Evolutionary conservation across 2,888 invertebrate species (phyloP).

Genomic region (Xanthorhoe designata): DNA sequence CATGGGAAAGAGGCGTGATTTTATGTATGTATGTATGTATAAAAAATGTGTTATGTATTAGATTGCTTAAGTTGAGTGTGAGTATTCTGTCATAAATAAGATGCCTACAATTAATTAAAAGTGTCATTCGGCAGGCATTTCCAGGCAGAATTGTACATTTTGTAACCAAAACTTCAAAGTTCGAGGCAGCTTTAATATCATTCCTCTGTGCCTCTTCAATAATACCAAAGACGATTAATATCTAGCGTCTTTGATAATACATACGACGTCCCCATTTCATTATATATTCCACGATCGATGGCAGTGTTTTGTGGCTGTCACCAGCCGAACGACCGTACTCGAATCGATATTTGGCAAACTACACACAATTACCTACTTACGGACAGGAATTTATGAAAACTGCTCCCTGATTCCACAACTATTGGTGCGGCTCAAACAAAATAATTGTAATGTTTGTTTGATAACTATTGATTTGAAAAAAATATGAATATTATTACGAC

Average conservation of each 20-base stretch:
- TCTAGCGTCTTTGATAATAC: too few relatives aligned
- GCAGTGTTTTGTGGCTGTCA: conserved; percentile 35
- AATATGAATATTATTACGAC: too few relatives aligned
- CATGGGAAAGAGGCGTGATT: too few relatives aligned
- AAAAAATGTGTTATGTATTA: too few relatives aligned
- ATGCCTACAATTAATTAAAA: too few relatives aligned
- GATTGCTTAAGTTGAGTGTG: too few relatives aligned
- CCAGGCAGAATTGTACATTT: background rate
- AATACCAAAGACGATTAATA: too few relatives aligned
- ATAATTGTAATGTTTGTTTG: too few relatives aligned
- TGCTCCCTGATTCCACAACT: background rate
- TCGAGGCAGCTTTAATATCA: background rate
- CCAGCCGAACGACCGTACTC: conserved; percentile 13
- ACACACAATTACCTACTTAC: conserved; percentile 10
- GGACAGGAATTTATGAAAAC: conserved; percentile 10
- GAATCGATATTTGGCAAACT: conserved; percentile 30
- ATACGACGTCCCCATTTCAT: conserved; percentile 25
- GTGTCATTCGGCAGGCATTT: too few relatives aligned
- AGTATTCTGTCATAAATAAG: too few relatives aligned
- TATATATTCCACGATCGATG: conserved; percentile 34
- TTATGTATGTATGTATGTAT: too few relatives aligned
- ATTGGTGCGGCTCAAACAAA: background rate
- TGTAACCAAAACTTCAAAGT: background rate
- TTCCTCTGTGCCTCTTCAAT: conserved; percentile 5
- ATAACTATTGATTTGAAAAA: too few relatives aligned